A percentile compares a stretch with the other conserved stretches of the same genome.
Evolutionary conservation across 2,888 invertebrate genomes (phyloP).

Genomic region (Zelleria hepariella): DNA sequence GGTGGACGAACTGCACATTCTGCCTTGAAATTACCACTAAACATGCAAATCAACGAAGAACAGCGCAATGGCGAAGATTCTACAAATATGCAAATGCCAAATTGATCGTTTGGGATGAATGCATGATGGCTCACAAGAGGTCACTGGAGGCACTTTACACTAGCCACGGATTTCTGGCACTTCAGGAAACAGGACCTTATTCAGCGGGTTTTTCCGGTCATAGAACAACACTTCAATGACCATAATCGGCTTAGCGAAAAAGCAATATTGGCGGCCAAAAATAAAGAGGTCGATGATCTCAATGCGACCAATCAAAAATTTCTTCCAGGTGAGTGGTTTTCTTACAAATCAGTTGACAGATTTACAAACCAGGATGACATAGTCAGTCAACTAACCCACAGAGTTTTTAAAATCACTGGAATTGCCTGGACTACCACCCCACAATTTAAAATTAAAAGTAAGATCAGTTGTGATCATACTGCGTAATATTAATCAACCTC

Average conservation of each 20-base stretch:
- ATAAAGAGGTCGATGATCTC: constrained; percentile 17
- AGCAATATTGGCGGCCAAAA: constrained; percentile 24
- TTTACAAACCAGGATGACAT: constrained; percentile 11
- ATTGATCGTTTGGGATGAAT: constrained; percentile 20
- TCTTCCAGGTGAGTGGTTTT: not conserved
- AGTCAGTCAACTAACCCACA: constrained; percentile 7
- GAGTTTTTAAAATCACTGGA: constrained; percentile 11
- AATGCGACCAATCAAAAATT: constrained; percentile 11
- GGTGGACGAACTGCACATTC: constrained; percentile 25
- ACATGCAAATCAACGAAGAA: constrained; percentile 22
- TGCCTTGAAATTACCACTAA: constrained; percentile 24
- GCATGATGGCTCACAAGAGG: constrained; percentile 18
- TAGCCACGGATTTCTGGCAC: constrained; percentile 18
- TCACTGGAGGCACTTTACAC: constrained; percentile 16
- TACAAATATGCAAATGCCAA: constrained; percentile 20
- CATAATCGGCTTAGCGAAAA: constrained; percentile 23
- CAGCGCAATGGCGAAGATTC: constrained; percentile 20
- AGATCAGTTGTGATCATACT: constrained; percentile 17
- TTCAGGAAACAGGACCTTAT: constrained; percentile 18
- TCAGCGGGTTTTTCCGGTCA: constrained; percentile 19
- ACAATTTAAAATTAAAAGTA: constrained; percentile 11
- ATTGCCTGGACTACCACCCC: constrained; percentile 10
- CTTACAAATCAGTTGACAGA: constrained; percentile 12
- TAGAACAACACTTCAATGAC: constrained; percentile 18
- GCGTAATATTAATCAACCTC: constrained; percentile 18